Conservation (phyloP, 2,113 vertebrate genomes). For the Chionis minor region DNA sequence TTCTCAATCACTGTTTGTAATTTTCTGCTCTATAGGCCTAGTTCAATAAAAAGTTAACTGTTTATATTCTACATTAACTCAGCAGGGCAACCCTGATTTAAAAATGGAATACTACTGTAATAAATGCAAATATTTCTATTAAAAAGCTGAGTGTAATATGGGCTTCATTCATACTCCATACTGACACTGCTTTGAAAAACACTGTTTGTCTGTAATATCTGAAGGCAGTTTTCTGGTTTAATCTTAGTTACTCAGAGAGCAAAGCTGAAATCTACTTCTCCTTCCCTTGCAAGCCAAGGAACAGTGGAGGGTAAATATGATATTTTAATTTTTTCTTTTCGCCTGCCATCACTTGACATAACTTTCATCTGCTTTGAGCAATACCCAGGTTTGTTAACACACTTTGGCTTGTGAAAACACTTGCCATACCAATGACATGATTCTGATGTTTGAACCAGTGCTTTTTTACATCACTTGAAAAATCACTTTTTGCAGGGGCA, state of each 20-base stretch:
- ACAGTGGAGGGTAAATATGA: neutral
- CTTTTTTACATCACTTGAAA: neutral
- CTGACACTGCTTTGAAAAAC: neutral
- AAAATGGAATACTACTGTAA: neutral
- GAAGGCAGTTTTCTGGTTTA: neutral
- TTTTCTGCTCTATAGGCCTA: neutral
- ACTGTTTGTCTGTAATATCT: neutral
- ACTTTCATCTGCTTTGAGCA: neutral
- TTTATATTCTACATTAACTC: neutral
- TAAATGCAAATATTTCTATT: neutral
- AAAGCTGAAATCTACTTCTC: neutral
- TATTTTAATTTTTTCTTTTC: neutral
- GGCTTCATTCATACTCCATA: neutral
- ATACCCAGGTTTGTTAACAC: neutral
- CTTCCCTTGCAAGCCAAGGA: neutral
- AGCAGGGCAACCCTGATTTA: neutral
- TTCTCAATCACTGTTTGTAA: neutral
- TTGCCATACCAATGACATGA: neutral
- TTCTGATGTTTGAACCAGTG: neutral
- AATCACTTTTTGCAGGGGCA: neutral
- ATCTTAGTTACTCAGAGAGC: conserved; percentile 16
- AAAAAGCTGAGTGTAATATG: neutral
- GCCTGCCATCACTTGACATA: neutral
- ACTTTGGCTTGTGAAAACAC: neutral
- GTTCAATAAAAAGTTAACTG: neutral